Evolutionary conservation across 2,888 invertebrate genomes (phyloP).

Genomic region (Gastracanthus pulcherrimus): DNA sequence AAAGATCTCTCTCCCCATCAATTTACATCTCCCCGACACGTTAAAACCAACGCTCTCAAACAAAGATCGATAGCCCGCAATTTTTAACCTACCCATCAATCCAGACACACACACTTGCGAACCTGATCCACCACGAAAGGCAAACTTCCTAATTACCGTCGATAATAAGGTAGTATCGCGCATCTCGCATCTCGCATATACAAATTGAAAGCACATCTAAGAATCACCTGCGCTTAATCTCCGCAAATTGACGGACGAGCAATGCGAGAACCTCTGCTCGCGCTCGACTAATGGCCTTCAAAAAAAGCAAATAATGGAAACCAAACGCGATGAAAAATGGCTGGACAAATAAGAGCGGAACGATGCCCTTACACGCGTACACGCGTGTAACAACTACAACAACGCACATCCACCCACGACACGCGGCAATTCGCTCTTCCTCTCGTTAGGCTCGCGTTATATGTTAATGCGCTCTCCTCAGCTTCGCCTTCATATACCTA

Average conservation of each 20-base stretch:
- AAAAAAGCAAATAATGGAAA: not conserved
- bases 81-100: not conserved
- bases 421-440: slow-evolving; percentile 61
- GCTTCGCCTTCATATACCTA: slow-evolving; percentile 61
- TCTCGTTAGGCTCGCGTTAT: slow-evolving; percentile 70
- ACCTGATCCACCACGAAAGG: no score
- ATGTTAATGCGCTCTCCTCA: slow-evolving; percentile 65
- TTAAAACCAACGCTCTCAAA: no score
- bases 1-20: not conserved
- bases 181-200: not conserved
- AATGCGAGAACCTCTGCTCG: not conserved
- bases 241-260: slow-evolving; percentile 35
- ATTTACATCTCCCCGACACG: no score
- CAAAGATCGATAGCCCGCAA: not conserved
- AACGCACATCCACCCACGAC: slow-evolving; percentile 6
- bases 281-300: not conserved
- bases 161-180: not conserved
- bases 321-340: slow-evolving; percentile 37
- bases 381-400: no score
- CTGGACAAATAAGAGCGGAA: slow-evolving; percentile 32
- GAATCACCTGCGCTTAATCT: not conserved
- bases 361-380: no score
- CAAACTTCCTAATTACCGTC: not conserved
- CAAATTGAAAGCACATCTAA: not conserved
- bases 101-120: no score